These are phyloP conservation scores for Pseudomyrmex flavicornis DNA, from an alignment of 1,140 invertebrate genomes.

Conservation along the genomic window DNA sequence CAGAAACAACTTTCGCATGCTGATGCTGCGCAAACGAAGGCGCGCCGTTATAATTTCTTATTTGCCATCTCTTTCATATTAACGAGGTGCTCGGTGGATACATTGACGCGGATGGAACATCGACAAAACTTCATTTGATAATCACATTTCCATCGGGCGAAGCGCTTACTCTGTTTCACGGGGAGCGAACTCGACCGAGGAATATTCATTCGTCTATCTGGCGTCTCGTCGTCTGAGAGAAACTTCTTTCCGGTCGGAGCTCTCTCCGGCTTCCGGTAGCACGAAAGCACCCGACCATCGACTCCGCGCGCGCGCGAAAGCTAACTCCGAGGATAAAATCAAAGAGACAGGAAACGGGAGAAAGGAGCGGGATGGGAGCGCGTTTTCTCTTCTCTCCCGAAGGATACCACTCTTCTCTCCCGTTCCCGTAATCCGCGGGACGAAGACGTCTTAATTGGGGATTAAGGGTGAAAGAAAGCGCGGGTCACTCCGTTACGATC, in stretches of 20 bases:
- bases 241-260: conserved; percentile 56
- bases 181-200: conserved; percentile 20
- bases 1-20: too few relatives aligned
- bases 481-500: conserved; percentile 73
- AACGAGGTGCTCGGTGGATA: background rate
- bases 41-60: background rate
- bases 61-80: conserved; percentile 14
- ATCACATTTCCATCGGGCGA: conserved; percentile 15
- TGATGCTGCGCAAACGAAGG: background rate
- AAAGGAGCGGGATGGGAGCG: background rate
- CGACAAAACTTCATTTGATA: conserved; percentile 26
- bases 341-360: conserved; percentile 64
- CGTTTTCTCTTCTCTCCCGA: conserved; percentile 16
- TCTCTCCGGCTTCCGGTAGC: conserved; percentile 42
- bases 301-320: background rate
- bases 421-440: conserved; percentile 66
- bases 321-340: conserved; percentile 68
- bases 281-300: conserved; percentile 41
- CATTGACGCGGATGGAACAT: background rate
- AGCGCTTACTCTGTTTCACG: background rate
- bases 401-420: conserved; percentile 61
- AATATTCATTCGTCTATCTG: conserved; percentile 57
- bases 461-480: conserved; percentile 75
- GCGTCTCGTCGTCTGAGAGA: conserved; percentile 43
- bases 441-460: conserved; percentile 75